Base-by-base conservation (phyloP, 2,113 vertebrate genomes). In the Irena cyanogastra region DNA sequence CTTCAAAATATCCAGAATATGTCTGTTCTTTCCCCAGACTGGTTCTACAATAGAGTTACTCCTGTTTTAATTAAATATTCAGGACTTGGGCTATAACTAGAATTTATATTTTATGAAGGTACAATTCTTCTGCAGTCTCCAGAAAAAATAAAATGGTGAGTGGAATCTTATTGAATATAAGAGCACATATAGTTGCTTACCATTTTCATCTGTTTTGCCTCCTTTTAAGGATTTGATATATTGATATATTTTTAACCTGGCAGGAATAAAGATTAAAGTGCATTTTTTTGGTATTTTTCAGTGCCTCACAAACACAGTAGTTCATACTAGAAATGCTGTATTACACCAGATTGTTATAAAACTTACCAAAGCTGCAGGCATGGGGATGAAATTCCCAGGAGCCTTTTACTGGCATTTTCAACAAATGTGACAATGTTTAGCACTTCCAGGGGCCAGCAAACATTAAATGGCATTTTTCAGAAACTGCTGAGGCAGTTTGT, bases 401-500 rank as follows among this genome's bases (percentile, higher is more conserved):
- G 95, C 24, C 68, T 89, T 93, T 93, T 75, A 61, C 53, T 76
- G 82, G 64, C 82, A 89, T 96, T 96, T 95, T 87, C 83, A 86
- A 88, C 64, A 90, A 90, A 90, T 90, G 68, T 89, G 88, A 81
- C 71, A 64, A 90, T 41, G 85, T 59, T 96, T 88, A 94, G 41
- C 31, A 49, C 79, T 94, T 92, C 80, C 69, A 93, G 88, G 41
- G 86, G 44, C 79, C 76, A 89, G 82, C 17, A 95, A 92, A 96
- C 68, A 65, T 93, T 97, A 95, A 96, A 81, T 78, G 69, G 41
- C 88, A 89, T 78, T 97, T 95, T 96, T 83, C 80, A 92, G 71
- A 95, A 96, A 75, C 64, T 84, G 85, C 60, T 90, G 88, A 88
- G 71, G 76, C 26, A 86, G 90, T 93, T 93, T 93, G 64, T 89